These are phyloP conservation scores for Miniopterus natalensis DNA, from an alignment of 2,113 vertebrate species.

Conservation along the genomic window DNA sequence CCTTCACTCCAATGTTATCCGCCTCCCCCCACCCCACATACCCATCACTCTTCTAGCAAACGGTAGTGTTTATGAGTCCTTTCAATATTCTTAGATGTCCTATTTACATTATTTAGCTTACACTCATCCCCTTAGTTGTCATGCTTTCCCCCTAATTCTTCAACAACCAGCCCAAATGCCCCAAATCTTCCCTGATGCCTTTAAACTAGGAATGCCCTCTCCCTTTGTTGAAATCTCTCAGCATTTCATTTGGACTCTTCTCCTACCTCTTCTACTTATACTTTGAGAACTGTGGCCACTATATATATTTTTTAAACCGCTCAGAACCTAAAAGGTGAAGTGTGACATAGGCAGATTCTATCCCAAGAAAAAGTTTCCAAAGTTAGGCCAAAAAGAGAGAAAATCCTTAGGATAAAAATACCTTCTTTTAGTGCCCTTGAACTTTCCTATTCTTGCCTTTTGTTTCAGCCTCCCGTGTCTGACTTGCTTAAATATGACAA, in stretches of 20 bases:
- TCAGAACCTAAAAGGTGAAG: not conserved
- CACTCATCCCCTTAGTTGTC: not conserved
- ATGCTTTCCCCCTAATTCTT: not conserved
- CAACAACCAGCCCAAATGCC: not conserved
- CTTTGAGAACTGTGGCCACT: not conserved
- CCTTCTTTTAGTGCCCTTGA: not conserved
- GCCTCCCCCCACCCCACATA: no score
- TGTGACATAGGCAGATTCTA: not conserved
- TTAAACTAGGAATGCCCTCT: not conserved
- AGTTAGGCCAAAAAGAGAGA: not conserved
- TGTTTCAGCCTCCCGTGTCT: not conserved
- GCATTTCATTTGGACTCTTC: not conserved
- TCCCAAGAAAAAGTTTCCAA: not conserved
- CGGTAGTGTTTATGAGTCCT: not conserved
- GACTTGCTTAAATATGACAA: constrained; percentile 65
- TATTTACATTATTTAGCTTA: not conserved
- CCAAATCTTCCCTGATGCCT: not conserved
- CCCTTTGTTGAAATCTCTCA: not conserved
- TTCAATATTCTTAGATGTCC: not conserved
- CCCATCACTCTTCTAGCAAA: not conserved
- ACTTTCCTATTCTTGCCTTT: not conserved
- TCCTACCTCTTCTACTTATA: not conserved
- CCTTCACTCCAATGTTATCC: not conserved
- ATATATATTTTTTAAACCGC: not conserved
- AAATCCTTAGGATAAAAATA: not conserved